phyloP scores from a whole-genome alignment of 2,797 vertebrate genomes.

The Chloroceryle inda region DNA sequence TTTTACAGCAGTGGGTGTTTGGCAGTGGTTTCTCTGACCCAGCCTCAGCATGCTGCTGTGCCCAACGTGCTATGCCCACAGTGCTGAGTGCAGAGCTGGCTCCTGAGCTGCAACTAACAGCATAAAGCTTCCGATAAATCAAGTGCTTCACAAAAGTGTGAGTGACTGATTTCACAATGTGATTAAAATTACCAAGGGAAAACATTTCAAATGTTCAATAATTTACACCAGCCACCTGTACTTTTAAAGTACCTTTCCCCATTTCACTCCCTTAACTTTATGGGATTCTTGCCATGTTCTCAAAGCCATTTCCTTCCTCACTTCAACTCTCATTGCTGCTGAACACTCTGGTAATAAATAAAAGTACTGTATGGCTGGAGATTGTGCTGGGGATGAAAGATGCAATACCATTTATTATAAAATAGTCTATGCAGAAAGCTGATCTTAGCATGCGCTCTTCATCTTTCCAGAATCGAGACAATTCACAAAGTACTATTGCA shows the following conservation, averaged over 20 bases:
- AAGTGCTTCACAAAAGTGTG: constrained; percentile 27
- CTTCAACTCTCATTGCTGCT: constrained; percentile 21
- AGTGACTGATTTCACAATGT: constrained; percentile 48
- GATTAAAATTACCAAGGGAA: constrained; percentile 62
- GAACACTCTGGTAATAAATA: constrained; percentile 11
- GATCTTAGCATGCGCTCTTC: background rate
- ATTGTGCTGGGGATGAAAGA: constrained; percentile 19
- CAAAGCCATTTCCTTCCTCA: background rate
- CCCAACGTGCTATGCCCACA: rapidly evolving
- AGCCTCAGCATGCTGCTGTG: background rate
- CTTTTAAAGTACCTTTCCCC: constrained; percentile 41
- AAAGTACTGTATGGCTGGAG: background rate
- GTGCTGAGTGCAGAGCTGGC: background rate
- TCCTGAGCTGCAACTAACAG: constrained; percentile 11
- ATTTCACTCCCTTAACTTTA: background rate
- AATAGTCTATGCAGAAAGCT: background rate
- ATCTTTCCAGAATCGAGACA: background rate
- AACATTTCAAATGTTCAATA: constrained; percentile 50
- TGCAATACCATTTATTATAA: background rate
- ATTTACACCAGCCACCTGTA: constrained; percentile 55
- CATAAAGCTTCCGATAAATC: constrained; percentile 45
- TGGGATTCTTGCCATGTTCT: constrained; percentile 26
- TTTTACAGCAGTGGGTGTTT: background rate
- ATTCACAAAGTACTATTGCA: constrained; percentile 1
- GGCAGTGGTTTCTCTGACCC: background rate